phyloP scores from a whole-genome alignment of 2,113 vertebrate genomes.

The Leptocoma aspasia region DNA sequence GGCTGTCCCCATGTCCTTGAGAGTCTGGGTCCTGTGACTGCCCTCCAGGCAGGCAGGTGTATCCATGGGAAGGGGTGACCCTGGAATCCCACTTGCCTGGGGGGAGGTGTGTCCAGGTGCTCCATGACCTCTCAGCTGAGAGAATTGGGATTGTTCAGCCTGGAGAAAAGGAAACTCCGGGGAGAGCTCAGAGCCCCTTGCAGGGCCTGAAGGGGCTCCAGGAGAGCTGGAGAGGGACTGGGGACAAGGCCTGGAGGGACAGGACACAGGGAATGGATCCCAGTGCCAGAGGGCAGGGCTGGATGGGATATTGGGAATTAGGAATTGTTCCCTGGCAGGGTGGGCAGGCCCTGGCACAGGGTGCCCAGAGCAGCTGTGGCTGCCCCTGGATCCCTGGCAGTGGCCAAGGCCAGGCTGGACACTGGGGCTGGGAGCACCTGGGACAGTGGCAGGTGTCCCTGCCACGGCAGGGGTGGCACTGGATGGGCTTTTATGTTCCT shows the following conservation, averaged over 20 bases:
- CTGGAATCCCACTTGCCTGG: accelerated
- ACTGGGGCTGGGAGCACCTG: not conserved
- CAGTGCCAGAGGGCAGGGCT: accelerated
- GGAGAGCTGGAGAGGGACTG: not conserved
- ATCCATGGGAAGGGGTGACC: not conserved
- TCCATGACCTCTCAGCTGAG: accelerated
- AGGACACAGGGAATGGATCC: not conserved
- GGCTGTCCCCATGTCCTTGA: not conserved
- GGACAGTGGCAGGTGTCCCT: accelerated
- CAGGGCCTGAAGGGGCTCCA: not conserved
- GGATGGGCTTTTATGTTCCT: accelerated
- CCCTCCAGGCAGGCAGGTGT: accelerated
- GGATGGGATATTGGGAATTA: accelerated
- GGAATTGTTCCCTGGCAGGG: not conserved
- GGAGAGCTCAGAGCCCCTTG: accelerated
- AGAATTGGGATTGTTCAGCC: not conserved
- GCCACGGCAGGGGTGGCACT: too few relatives aligned
- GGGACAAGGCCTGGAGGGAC: not conserved
- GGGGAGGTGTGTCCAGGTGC: not conserved
- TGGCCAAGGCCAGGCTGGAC: not conserved
- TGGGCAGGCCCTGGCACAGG: not conserved
- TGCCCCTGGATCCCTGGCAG: not conserved
- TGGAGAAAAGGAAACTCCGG: not conserved
- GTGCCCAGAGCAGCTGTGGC: not conserved
- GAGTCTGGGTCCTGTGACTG: not conserved